A percentile compares a stretch with the other conserved stretches of the same genome.
These are phyloP conservation scores for Cataglyphis altisquamis DNA, from an alignment of 2,888 invertebrate genomes.

Conservation along the genomic window DNA sequence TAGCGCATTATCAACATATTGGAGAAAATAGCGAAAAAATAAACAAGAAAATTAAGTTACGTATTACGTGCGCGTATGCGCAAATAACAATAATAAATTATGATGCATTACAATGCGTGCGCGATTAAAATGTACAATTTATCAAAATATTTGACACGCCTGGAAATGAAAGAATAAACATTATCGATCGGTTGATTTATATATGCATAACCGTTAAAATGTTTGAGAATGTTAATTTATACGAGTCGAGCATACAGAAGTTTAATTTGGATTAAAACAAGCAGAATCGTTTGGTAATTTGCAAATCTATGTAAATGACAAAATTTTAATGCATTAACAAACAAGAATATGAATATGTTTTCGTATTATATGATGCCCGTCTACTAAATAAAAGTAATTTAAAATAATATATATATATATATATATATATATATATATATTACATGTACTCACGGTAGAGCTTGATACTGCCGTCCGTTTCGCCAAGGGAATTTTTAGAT, in stretches of 20 bases:
- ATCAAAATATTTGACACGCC: slow-evolving; percentile 3
- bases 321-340: slow-evolving; percentile 16
- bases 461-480: slow-evolving; percentile 87
- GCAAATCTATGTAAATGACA: slow-evolving; percentile 47
- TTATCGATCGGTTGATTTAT: slow-evolving; percentile 15
- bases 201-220: slow-evolving; percentile 13
- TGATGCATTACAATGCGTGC: not conserved
- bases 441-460: slow-evolving; percentile 86
- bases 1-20: not conserved
- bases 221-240: slow-evolving; percentile 44
- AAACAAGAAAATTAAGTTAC: not conserved
- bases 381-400: not conserved
- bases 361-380: not conserved
- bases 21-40: not conserved
- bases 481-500: slow-evolving; percentile 87
- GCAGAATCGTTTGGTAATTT: slow-evolving; percentile 21
- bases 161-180: slow-evolving; percentile 2
- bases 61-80: not conserved
- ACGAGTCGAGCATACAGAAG: not conserved
- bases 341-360: slow-evolving; percentile 1
- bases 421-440: not conserved
- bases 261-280: slow-evolving; percentile 41
- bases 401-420: not conserved
- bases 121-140: slow-evolving; percentile 11
- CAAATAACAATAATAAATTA: not conserved